Base-by-base conservation (phyloP, 2,888 invertebrate genomes). In the Aleiodes testaceus region DNA sequence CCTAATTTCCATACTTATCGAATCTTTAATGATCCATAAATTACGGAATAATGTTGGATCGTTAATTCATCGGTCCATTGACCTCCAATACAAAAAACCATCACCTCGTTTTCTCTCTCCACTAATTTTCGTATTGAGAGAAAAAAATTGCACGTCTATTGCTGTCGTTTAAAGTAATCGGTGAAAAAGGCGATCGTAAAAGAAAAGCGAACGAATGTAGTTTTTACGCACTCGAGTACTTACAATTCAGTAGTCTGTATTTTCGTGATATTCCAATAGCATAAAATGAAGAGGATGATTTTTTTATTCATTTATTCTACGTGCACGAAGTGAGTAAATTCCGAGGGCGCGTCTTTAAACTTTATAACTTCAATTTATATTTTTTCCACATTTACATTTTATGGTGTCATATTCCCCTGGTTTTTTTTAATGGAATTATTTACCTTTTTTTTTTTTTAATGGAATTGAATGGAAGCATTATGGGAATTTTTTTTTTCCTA, bases 341-440 rank as follows among this genome's bases (percentile, higher is more conserved):
- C 11, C 36, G 63, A 63, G 72, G 59, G 59, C 67, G 26, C 63
- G 73, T 75, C 71, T 75, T 75, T 73, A 75, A 71, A 71, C 59
- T 75, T 75, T 73, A 75, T 73, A 26, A 22, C n/a, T n/a, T 4
- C 26, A 53, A n/a, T 53, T 26, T 53, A 53, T 53, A 12, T 5
- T 53, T 53, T 30, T 53, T 53, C n/a, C 53, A 53, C 30, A 53
- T 53, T 26, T n/a, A 22, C 26, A 20, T 14, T 53, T 53, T 53
- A 53, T 30, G 12, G 53, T 53, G 14, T n/a, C 6, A 22, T 26
- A 3, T 53, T 53, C 26, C 30, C 26, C 26, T 53, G 26, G 26
- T 53, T 53, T 53, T 26, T 26, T 14, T 22, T 11, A 52, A 16
- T 22, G 47, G n/a, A n/a, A n/a, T n/a, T n/a, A n/a, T n/a, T n/a